Evolutionary conservation across 2,888 invertebrate genomes (phyloP).

Genomic region (Agonopterix subpropinquella): DNA sequence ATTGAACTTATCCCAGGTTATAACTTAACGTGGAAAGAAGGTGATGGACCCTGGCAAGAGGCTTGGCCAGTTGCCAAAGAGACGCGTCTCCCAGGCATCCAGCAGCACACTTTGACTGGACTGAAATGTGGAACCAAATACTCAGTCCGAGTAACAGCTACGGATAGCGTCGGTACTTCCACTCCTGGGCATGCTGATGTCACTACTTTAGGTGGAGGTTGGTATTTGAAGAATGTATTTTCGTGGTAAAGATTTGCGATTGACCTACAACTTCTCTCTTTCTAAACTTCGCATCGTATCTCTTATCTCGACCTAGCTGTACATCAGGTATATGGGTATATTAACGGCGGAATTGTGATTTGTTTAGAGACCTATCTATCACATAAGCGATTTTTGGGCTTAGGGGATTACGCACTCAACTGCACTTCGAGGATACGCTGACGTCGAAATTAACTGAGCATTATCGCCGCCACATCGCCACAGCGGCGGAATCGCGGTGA

Average conservation of each 20-base stretch:
- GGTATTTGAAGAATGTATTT: conserved; percentile 15
- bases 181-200: conserved; percentile 77
- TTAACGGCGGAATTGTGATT: no score
- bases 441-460: no score
- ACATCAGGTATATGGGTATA: no score
- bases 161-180: conserved; percentile 88
- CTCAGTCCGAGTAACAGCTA: conserved; percentile 85
- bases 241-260: not conserved
- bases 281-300: no score
- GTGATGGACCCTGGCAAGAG: conserved; percentile 71
- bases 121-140: conserved; percentile 91
- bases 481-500: no score
- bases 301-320: no score
- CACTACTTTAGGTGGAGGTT: conserved; percentile 76
- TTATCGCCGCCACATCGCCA: no score
- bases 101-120: conserved; percentile 80
- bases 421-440: no score
- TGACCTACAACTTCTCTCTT: no score
- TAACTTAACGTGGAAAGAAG: conserved; percentile 67
- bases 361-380: no score
- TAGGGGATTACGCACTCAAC: no score
- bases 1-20: conserved; percentile 44
- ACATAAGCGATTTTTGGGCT: no score
- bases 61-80: conserved; percentile 78
- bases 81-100: conserved; percentile 70